These are phyloP conservation scores for Cyanoramphus novaezelandiae DNA, from an alignment of 2,113 vertebrate genomes.

Conservation along the genomic window DNA sequence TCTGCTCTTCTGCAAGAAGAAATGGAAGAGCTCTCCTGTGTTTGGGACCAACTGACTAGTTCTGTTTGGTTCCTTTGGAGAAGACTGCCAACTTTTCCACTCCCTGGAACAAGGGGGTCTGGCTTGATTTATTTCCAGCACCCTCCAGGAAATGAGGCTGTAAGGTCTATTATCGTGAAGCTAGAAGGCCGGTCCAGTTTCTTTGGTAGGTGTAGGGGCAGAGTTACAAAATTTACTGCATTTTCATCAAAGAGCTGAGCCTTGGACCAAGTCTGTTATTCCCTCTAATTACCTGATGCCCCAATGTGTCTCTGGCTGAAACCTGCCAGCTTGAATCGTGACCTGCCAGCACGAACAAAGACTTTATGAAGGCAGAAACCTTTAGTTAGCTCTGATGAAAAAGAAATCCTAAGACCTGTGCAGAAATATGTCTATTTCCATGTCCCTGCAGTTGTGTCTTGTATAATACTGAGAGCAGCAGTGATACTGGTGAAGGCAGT, in stretches of 20 bases:
- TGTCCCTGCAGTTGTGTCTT: neutral
- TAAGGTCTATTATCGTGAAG: slow-evolving; percentile 23
- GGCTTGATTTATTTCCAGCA: slow-evolving; percentile 35
- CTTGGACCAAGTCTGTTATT: neutral
- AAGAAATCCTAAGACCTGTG: neutral
- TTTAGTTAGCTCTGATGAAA: neutral
- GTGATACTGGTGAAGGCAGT: neutral
- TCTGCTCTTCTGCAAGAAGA: neutral
- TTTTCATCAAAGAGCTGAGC: neutral
- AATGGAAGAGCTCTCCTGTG: neutral
- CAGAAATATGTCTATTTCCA: neutral
- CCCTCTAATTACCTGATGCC: neutral
- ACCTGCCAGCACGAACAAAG: neutral
- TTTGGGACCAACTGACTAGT: neutral
- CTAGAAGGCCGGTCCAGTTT: neutral
- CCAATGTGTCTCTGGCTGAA: neutral
- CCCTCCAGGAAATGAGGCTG: slow-evolving; percentile 35
- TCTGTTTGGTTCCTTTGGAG: slow-evolving; percentile 7
- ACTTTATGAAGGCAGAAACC: neutral
- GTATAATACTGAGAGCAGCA: fast-evolving
- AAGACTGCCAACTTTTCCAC: neutral
- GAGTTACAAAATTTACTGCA: neutral
- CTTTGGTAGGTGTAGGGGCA: neutral
- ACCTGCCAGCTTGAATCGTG: fast-evolving
- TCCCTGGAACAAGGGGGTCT: neutral